Conservation (phyloP, 2,113 vertebrate genomes). For the Nettapus auritus region DNA sequence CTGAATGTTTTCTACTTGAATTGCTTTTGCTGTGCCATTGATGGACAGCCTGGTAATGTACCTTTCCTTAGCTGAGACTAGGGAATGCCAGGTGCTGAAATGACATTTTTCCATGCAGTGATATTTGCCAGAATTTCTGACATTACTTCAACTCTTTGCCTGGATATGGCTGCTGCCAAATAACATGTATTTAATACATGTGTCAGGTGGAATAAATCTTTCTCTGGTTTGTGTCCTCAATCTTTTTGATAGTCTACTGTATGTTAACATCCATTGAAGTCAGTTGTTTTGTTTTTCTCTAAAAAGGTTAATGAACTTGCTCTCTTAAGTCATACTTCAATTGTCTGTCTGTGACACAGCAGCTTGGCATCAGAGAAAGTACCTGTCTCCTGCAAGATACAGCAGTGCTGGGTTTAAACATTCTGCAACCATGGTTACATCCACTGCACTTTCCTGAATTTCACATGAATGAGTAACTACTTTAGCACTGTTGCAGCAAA, state of each 20-base stretch:
- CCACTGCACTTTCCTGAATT: neutral
- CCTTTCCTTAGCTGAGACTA: neutral
- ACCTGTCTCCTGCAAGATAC: neutral
- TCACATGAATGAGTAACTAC: neutral
- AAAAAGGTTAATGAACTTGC: neutral
- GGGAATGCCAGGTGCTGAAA: neutral
- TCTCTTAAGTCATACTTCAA: neutral
- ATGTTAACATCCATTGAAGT: neutral
- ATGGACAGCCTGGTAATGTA: neutral
- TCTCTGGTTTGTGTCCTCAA: neutral
- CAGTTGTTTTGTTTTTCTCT: neutral
- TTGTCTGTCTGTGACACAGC: neutral
- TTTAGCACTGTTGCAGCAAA: neutral
- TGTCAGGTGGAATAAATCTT: neutral
- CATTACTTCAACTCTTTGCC: neutral
- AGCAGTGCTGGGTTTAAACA: neutral
- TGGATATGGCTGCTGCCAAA: neutral
- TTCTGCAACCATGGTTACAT: constrained; percentile 43
- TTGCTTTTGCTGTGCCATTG: neutral
- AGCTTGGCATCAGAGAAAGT: neutral
- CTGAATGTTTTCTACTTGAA: constrained; percentile 1
- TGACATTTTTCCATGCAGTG: neutral
- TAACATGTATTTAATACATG: neutral
- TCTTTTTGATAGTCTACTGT: neutral
- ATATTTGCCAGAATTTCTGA: neutral